Evolutionary conservation across 2,888 invertebrate species (phyloP), one percentile per base, ranked within the genome.

Genomic region (Mimumesa dahlbomi): DNA sequence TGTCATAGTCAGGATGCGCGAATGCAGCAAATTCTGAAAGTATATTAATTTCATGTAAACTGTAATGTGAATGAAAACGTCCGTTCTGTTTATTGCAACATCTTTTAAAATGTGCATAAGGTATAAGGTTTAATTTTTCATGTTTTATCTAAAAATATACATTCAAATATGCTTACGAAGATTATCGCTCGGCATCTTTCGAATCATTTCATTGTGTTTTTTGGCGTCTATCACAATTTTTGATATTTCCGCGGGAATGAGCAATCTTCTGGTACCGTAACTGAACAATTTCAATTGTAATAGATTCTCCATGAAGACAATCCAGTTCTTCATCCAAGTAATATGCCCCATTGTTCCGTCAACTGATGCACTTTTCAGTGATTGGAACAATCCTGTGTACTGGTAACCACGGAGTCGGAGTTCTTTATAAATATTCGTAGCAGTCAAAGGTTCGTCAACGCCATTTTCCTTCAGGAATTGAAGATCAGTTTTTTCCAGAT

Each of bases 221-320:
- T 87, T 87, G 0, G 92, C 92, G 79, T 93, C 91, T 54, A 94
- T 92, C 0, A 90, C 87, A 2, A 93, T 68, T 66, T 90, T 91
- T 40, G 90, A 90, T 50, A 94, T 91, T 14, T 91, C 89, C 0
- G 92, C 93, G 0, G 94, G 94, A 6, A 94, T 90, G 65, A 90
- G 90, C 0, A 94, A 85, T 22, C 90, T 86, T 54, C 91, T 87
- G 6, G 89, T 86, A 18, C 91, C 89, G 16, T 85, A 75, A 1
- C 87, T 86, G 0, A 93, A 67, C 29, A 93, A 89, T 40, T 91
- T 89, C 79, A 93, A 90, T 82, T 95, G 95, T 31, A 94, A 87
- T 91, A 94, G 92, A 11, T 92, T 93, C 82, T 95, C 94, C 87
- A 94, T 89, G 84, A 93, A 94, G 0, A 93, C 91, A 2, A 93